A percentile compares a stretch with the other conserved stretches of the same genome.
phyloP scores from a whole-genome alignment of 2,113 vertebrate species.

The Neopipo cinnamomea region DNA sequence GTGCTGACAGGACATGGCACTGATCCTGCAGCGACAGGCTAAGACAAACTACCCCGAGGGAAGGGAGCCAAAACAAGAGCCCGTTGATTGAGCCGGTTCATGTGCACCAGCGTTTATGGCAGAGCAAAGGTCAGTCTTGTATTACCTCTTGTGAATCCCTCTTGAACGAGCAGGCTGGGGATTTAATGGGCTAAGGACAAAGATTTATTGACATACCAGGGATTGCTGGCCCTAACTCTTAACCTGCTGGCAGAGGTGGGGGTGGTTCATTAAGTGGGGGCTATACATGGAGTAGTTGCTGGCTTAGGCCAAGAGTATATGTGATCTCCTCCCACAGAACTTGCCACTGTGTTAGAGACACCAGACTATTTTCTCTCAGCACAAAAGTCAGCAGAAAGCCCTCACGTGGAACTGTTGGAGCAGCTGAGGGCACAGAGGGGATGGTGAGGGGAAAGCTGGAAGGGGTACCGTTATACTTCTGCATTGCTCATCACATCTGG shows the following conservation, averaged over 20 bases:
- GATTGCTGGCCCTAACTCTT: background rate
- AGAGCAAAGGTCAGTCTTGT: background rate
- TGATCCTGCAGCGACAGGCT: accelerated
- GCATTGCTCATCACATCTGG: accelerated
- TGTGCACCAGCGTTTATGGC: background rate
- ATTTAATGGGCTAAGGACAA: background rate
- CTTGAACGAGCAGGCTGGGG: background rate
- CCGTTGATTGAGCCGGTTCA: background rate
- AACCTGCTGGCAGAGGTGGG: background rate
- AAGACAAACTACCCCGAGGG: background rate
- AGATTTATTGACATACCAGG: background rate
- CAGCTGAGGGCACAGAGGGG: background rate
- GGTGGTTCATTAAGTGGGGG: background rate
- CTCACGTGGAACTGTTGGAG: background rate
- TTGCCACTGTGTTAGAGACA: background rate
- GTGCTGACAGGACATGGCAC: accelerated
- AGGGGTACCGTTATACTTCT: background rate
- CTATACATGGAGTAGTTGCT: background rate
- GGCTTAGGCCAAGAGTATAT: background rate
- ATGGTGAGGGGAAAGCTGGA: background rate
- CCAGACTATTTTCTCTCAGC: background rate
- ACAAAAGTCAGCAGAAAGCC: background rate
- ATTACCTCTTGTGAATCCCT: background rate
- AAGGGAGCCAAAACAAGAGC: background rate
- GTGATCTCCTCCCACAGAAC: no score